Conservation (phyloP, 2,113 vertebrate species). For the Apteryx owenii region DNA sequence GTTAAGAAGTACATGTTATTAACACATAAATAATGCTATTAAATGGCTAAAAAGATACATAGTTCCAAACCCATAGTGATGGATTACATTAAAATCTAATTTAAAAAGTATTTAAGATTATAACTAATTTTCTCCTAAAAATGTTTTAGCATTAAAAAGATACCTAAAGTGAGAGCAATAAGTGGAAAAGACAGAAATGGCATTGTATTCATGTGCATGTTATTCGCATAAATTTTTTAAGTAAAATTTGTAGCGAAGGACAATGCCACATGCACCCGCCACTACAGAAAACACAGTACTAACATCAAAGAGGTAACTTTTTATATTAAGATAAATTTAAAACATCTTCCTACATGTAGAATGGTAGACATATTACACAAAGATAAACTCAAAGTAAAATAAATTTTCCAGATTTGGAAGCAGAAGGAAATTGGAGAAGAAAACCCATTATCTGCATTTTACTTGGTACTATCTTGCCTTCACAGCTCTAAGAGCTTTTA, state of each 20-base stretch:
- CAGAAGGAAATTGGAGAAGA: neutral
- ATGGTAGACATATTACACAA: neutral
- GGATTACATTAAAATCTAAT: no score
- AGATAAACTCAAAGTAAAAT: neutral
- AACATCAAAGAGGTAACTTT: neutral
- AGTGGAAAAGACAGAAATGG: neutral
- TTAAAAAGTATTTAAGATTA: neutral
- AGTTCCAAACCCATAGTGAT: no score
- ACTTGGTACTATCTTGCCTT: neutral
- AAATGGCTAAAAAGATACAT: no score
- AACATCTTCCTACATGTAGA: neutral
- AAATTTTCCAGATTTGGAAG: neutral
- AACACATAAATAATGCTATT: no score
- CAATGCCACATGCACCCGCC: accelerated
- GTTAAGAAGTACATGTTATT: no score
- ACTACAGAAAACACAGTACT: neutral
- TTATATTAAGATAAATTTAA: neutral
- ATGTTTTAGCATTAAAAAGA: neutral
- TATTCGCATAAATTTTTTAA: neutral
- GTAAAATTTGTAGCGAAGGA: neutral
- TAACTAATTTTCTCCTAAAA: neutral
- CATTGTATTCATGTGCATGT: neutral
- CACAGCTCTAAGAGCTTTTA: neutral
- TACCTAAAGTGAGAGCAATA: neutral
- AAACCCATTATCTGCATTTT: neutral